A percentile compares a stretch with the other conserved stretches of the same genome.
These are phyloP conservation scores for Creontiades dilutus DNA, from an alignment of 2,888 invertebrate species.

Conservation along the genomic window DNA sequence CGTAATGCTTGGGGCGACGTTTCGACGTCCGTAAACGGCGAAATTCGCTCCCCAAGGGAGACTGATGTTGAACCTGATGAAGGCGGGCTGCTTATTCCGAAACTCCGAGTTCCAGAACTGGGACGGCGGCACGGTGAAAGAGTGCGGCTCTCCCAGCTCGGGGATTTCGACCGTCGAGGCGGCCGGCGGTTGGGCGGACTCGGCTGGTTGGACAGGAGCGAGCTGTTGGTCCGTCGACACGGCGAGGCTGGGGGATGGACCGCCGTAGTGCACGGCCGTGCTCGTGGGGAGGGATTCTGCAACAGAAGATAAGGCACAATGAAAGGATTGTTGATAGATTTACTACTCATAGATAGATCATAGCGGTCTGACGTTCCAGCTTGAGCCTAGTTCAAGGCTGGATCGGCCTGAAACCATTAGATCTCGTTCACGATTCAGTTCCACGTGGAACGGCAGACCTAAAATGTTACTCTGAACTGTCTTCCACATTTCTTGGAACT, in stretches of 20 bases:
- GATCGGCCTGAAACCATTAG: too few species aligned
- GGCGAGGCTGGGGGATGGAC: constrained; percentile 75
- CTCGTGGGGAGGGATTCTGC: constrained; percentile 87
- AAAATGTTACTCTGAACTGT: too few species aligned
- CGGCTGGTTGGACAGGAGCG: constrained; percentile 81
- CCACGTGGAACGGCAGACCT: too few species aligned
- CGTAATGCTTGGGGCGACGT: constrained; percentile 96
- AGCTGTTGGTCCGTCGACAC: constrained; percentile 80
- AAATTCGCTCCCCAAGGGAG: constrained; percentile 96
- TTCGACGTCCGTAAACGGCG: constrained; percentile 96
- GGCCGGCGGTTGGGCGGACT: constrained; percentile 75
- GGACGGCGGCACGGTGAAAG: constrained; percentile 92
- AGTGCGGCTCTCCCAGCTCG: constrained; percentile 90
- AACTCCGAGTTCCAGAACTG: constrained; percentile 97
- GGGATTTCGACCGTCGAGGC: constrained; percentile 89
- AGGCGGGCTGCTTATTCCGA: constrained; percentile 93
- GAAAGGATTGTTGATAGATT: too few species aligned
- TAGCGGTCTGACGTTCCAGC: too few species aligned
- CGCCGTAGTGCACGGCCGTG: constrained; percentile 84
- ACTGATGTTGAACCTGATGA: constrained; percentile 92
- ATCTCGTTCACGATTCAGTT: too few species aligned
- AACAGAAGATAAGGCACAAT: constrained; percentile 75
- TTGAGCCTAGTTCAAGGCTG: too few species aligned
- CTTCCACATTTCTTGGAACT: too few species aligned
- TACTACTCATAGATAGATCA: too few species aligned